phyloP scores from a whole-genome alignment of 1,140 invertebrate genomes.

The Paraescarpia echinospica region DNA sequence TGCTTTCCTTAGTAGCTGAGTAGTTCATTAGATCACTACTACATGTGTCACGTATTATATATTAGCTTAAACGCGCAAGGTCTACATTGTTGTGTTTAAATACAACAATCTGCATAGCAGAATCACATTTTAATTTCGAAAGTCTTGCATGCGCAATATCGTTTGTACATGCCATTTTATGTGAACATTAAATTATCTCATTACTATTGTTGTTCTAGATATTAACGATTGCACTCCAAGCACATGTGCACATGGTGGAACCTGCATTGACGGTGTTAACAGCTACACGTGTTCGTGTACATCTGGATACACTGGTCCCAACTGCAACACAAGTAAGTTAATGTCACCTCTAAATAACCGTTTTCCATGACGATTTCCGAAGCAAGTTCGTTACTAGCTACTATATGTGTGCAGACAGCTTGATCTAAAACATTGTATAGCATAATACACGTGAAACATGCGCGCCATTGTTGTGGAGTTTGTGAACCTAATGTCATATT shows the following conservation, averaged over 20 bases:
- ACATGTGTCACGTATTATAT: too few relatives aligned
- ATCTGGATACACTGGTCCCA: slow-evolving; percentile 24
- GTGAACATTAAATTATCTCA: neutral
- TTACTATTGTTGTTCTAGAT: slow-evolving; percentile 11
- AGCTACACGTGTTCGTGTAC: slow-evolving; percentile 20
- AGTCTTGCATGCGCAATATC: too few relatives aligned
- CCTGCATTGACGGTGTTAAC: slow-evolving; percentile 25
- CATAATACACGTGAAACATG: neutral
- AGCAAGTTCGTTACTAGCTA: too few relatives aligned
- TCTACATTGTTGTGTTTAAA: too few relatives aligned
- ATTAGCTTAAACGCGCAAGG: too few relatives aligned
- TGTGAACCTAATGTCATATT: neutral
- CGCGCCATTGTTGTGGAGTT: neutral
- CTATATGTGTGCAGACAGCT: neutral
- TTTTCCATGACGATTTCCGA: neutral
- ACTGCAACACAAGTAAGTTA: slow-evolving; percentile 26
- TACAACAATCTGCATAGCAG: too few relatives aligned
- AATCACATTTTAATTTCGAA: too few relatives aligned
- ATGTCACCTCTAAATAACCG: neutral
- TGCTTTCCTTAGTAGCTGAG: too few relatives aligned
- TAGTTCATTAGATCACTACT: too few relatives aligned
- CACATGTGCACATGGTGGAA: slow-evolving; percentile 19
- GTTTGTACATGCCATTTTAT: too few relatives aligned
- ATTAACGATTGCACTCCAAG: slow-evolving; percentile 10
- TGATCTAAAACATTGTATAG: neutral